A percentile compares a stretch with the other conserved stretches of the same genome.
Conservation (phyloP, 2,888 invertebrate genomes). For the Perizoma flavofasciatum region DNA sequence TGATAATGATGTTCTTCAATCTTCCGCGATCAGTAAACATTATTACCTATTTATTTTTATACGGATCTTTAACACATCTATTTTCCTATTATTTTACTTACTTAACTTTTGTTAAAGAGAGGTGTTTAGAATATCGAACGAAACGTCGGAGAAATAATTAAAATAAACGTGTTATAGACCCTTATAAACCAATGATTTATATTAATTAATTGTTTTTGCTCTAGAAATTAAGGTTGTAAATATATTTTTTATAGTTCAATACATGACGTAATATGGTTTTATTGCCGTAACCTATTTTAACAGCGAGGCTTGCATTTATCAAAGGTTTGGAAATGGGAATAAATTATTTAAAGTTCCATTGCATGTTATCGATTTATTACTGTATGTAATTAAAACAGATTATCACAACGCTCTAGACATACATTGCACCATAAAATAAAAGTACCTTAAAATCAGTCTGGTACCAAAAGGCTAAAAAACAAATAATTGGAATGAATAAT, state of each 20-base stretch:
- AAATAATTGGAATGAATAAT: conserved; percentile 77
- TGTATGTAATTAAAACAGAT: conserved; percentile 82
- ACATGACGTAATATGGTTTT: conserved; percentile 27
- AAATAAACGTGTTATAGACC: no score
- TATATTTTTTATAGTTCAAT: conserved; percentile 72
- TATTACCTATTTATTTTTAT: no score
- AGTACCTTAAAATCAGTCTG: conserved; percentile 84
- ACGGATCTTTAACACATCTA: no score
- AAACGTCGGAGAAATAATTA: no score
- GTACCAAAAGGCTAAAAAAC: conserved; percentile 79
- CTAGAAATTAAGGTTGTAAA: conserved; percentile 61
- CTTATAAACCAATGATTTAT: no score
- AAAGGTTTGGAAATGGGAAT: conserved; percentile 44
- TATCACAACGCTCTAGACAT: conserved; percentile 84
- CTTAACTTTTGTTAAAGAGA: no score
- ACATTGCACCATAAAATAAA: conserved; percentile 84
- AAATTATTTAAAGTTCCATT: conserved; percentile 5
- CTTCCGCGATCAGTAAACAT: no score
- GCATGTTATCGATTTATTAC: conserved; percentile 62
- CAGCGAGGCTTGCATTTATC: no score
- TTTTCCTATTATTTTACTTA: no score
- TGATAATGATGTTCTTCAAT: no score
- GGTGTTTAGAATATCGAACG: no score
- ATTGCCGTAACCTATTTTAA: neutral
- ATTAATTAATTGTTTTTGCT: conserved; percentile 27